Evolutionary conservation across 1,140 invertebrate species (phyloP).

Genomic region (Rhagoletis zephyria): DNA sequence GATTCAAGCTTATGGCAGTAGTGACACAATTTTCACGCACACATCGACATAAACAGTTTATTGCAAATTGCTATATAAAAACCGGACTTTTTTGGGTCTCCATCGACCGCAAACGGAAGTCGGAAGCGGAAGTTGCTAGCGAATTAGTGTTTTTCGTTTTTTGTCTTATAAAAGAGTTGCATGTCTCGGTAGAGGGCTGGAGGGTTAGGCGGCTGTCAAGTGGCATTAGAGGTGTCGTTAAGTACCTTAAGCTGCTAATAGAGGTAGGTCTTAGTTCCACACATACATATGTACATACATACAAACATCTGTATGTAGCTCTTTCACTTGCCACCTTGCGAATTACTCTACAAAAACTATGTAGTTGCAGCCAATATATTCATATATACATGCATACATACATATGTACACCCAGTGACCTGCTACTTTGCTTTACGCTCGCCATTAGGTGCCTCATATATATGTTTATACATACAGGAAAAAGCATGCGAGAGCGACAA

Average conservation of each 20-base stretch:
- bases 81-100: constrained; percentile 3
- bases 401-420: background rate
- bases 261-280: background rate
- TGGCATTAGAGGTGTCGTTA: background rate
- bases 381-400: too few relatives aligned
- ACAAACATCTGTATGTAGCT: background rate
- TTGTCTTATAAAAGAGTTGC: background rate
- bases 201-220: background rate
- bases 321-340: background rate
- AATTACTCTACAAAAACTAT: background rate
- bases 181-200: background rate
- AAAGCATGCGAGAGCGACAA: constrained; percentile 26
- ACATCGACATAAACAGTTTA: constrained; percentile 53
- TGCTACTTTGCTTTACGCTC: background rate
- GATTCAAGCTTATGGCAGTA: constrained; percentile 66
- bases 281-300: background rate
- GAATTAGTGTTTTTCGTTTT: constrained; percentile 14
- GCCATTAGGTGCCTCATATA: too few relatives aligned
- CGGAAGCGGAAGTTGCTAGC: constrained; percentile 19
- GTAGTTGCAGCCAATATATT: background rate
- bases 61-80: background rate
- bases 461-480: background rate
- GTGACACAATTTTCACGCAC: constrained; percentile 66
- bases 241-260: background rate
- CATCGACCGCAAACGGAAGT: background rate